Evolutionary conservation across 2,888 invertebrate genomes (phyloP).

Genomic region (Lottia scabra): DNA sequence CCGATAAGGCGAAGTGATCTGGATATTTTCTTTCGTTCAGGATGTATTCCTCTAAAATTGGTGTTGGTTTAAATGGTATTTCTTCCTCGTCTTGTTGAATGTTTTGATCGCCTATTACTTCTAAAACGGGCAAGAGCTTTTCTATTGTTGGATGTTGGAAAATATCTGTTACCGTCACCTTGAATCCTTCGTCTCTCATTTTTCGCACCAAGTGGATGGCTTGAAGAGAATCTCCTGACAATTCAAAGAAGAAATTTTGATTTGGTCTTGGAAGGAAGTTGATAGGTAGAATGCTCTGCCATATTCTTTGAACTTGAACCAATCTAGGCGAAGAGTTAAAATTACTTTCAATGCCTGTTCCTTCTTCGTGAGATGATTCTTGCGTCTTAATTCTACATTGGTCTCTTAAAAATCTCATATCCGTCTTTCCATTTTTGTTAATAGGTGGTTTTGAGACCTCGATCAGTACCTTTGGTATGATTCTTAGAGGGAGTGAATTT

Average conservation of each 20-base stretch:
- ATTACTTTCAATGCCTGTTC: neutral
- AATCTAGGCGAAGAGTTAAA: neutral
- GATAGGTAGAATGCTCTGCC: neutral
- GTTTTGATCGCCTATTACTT: neutral
- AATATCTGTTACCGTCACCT: neutral
- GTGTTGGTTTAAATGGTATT: neutral
- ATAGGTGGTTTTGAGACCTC: neutral
- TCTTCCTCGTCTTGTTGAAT: neutral
- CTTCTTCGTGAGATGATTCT: neutral
- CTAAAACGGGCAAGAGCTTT: neutral
- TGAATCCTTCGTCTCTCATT: neutral
- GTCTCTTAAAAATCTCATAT: neutral
- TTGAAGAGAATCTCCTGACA: neutral
- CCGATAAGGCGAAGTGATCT: neutral
- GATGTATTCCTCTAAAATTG: neutral
- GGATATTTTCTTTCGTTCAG: neutral
- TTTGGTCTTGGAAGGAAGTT: neutral
- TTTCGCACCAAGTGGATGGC: neutral
- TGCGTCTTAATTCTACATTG: neutral
- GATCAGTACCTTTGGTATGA: neutral
- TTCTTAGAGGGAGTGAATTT: neutral
- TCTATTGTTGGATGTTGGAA: neutral
- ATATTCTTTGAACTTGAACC: neutral
- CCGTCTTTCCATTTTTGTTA: neutral
- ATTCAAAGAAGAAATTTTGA: neutral